A percentile compares a stretch with the other conserved stretches of the same genome.
Evolutionary conservation across 1,140 invertebrate genomes (phyloP).

Genomic region (Heliothis virescens): DNA sequence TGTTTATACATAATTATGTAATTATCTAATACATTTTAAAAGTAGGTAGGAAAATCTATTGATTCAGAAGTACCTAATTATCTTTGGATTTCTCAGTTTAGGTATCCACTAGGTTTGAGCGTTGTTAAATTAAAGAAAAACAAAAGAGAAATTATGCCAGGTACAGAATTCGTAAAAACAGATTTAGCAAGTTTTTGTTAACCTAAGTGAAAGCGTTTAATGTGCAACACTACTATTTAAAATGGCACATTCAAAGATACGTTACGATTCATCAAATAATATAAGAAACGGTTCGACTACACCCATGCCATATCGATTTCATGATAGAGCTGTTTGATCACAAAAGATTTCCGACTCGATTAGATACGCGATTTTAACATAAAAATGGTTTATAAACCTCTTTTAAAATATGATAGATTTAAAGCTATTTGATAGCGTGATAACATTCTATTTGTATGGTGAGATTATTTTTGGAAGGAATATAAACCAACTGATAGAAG

Average conservation of each 20-base stretch:
- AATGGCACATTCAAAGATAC: slow-evolving; percentile 50
- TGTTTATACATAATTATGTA: neutral
- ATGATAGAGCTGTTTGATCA: slow-evolving; percentile 27
- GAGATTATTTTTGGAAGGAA: slow-evolving; percentile 22
- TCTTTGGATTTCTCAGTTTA: slow-evolving; percentile 70
- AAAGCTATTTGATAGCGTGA: slow-evolving; percentile 33
- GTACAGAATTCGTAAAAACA: slow-evolving; percentile 60
- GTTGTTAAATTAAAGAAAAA: slow-evolving; percentile 53
- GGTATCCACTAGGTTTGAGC: slow-evolving; percentile 58
- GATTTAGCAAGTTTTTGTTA: slow-evolving; percentile 36
- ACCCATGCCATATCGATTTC: slow-evolving; percentile 26
- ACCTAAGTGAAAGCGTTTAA: slow-evolving; percentile 48
- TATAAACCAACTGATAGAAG: neutral
- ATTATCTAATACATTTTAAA: slow-evolving; percentile 25
- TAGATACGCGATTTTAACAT: slow-evolving; percentile 20
- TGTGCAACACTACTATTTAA: slow-evolving; percentile 45
- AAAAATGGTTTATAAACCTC: slow-evolving; percentile 22
- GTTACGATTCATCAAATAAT: slow-evolving; percentile 17
- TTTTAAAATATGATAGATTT: slow-evolving; percentile 31
- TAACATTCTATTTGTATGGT: slow-evolving; percentile 5
- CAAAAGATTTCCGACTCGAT: slow-evolving; percentile 10
- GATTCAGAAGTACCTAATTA: slow-evolving; percentile 59
- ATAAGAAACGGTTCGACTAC: slow-evolving; percentile 23
- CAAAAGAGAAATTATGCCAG: slow-evolving; percentile 60
- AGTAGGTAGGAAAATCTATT: slow-evolving; percentile 40